These are phyloP conservation scores for Schizopygopsis malacanthus DNA, from an alignment of 2,797 vertebrate genomes.

Conservation along the genomic window DNA sequence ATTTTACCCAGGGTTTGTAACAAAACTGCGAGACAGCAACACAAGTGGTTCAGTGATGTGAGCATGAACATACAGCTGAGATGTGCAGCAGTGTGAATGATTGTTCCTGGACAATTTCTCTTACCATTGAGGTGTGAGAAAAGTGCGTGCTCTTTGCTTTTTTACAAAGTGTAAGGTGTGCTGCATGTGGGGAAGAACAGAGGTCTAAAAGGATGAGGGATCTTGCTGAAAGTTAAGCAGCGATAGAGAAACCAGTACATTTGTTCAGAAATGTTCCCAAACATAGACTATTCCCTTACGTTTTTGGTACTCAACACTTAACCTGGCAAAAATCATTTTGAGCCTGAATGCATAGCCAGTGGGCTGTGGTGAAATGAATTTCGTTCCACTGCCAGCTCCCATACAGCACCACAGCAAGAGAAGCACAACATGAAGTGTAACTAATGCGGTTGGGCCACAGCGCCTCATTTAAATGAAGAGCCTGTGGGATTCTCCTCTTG, in stretches of 20 bases:
- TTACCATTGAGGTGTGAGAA: slow-evolving; percentile 44
- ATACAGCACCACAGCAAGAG: slow-evolving; percentile 64
- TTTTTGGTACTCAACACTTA: slow-evolving; percentile 28
- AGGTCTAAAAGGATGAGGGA: not conserved
- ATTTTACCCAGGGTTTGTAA: slow-evolving; percentile 10
- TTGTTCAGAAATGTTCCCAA: not conserved
- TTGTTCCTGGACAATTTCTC: slow-evolving; percentile 64
- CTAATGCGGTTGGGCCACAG: slow-evolving; percentile 61
- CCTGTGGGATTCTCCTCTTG: slow-evolving; percentile 36
- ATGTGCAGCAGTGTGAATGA: slow-evolving; percentile 64
- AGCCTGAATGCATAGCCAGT: slow-evolving; percentile 35
- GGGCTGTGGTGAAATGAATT: slow-evolving; percentile 55
- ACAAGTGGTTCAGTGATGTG: slow-evolving; percentile 61
- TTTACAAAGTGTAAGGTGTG: not conserved
- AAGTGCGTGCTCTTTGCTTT: slow-evolving; percentile 43
- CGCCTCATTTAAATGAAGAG: slow-evolving; percentile 36
- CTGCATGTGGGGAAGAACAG: not conserved
- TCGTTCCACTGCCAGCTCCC: slow-evolving; percentile 60
- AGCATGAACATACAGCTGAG: slow-evolving; percentile 60
- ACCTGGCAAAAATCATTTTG: slow-evolving; percentile 38
- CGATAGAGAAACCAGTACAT: not conserved
- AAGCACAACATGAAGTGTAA: slow-evolving; percentile 71
- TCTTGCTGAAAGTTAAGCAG: not conserved
- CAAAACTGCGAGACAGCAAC: slow-evolving; percentile 18
- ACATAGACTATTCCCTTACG: slow-evolving; percentile 6